Percentiles rank a stretch among this genome's conserved stretches.
phyloP scores from a whole-genome alignment of 2,113 vertebrate genomes.

The Gobio gobio region DNA sequence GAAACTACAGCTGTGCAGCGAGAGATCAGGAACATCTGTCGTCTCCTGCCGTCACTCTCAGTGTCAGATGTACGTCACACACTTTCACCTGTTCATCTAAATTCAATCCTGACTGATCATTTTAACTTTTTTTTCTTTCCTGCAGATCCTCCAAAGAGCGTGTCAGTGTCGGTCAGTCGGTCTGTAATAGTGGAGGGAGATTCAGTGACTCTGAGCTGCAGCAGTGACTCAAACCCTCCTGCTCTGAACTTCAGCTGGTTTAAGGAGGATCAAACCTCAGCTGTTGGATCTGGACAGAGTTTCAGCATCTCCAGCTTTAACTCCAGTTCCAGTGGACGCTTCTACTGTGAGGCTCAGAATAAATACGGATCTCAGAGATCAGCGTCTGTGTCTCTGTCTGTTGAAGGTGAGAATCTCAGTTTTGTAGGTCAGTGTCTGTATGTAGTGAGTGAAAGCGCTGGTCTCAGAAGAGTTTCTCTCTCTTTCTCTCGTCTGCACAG shows the following conservation, averaged over 20 bases:
- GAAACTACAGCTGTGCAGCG: slow-evolving; percentile 34
- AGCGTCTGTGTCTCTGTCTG: background rate
- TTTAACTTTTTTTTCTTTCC: too few relatives aligned
- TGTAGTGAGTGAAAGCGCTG: background rate
- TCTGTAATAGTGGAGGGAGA: slow-evolving; percentile 12
- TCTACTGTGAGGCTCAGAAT: background rate
- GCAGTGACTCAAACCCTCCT: background rate
- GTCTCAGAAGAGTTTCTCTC: background rate
- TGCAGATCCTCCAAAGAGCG: slow-evolving; percentile 8
- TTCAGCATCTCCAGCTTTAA: background rate
- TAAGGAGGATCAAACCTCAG: slow-evolving; percentile 5
- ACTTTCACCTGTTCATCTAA: background rate
- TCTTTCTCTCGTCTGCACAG: background rate
- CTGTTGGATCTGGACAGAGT: slow-evolving; percentile 38
- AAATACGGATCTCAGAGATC: background rate
- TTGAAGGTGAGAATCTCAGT: slow-evolving; percentile 2
- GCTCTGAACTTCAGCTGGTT: slow-evolving; percentile 4
- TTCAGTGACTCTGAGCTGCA: slow-evolving; percentile 54
- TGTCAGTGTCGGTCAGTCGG: background rate
- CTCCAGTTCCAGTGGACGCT: background rate
- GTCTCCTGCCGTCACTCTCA: slow-evolving; percentile 1
- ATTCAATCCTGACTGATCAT: background rate
- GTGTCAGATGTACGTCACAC: slow-evolving; percentile 13
- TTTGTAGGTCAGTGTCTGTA: background rate
- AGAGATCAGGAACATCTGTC: too few relatives aligned